Conservation (phyloP, 2,888 invertebrate species). For the Cartodere bifasciata region DNA sequence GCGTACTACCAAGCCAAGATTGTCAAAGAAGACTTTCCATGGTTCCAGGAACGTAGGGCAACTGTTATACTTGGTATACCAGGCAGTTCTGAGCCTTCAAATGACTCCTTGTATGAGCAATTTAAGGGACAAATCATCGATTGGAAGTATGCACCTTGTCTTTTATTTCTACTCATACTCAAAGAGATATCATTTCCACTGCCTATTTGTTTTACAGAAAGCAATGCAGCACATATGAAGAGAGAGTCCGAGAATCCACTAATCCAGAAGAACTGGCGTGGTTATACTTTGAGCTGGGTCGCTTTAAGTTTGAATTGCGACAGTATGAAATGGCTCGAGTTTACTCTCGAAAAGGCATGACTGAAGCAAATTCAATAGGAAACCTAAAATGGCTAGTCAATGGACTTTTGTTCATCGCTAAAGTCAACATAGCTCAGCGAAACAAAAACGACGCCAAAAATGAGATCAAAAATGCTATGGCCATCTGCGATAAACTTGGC, state of each 20-base stretch:
- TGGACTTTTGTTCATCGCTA: conserved; percentile 32
- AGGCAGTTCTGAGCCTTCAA: conserved; percentile 25
- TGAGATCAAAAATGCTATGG: conserved; percentile 24
- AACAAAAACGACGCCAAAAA: conserved; percentile 38
- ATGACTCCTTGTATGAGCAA: conserved; percentile 29
- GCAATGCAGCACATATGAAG: no score
- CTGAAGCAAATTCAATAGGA: conserved; percentile 25
- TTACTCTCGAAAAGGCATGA: conserved; percentile 30
- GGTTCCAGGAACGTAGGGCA: conserved; percentile 24
- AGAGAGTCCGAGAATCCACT: conserved; percentile 23
- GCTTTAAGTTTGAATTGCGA: conserved; percentile 30
- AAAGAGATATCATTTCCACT: conserved; percentile 2
- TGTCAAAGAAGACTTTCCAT: conserved; percentile 22
- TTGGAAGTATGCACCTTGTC: conserved; percentile 26
- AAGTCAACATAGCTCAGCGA: conserved; percentile 33
- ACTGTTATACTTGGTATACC: conserved; percentile 27
- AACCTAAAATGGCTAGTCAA: conserved; percentile 35
- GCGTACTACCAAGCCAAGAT: conserved; percentile 35
- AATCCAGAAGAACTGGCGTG: conserved; percentile 34
- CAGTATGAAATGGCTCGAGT: conserved; percentile 35
- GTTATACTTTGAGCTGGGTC: conserved; percentile 37
- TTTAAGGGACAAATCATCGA: conserved; percentile 26
- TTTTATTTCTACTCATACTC: neutral
- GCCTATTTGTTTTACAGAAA: neutral
- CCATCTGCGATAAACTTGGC: conserved; percentile 27